Conservation (phyloP, 2,888 invertebrate genomes). For the Alsophila aescularia region DNA sequence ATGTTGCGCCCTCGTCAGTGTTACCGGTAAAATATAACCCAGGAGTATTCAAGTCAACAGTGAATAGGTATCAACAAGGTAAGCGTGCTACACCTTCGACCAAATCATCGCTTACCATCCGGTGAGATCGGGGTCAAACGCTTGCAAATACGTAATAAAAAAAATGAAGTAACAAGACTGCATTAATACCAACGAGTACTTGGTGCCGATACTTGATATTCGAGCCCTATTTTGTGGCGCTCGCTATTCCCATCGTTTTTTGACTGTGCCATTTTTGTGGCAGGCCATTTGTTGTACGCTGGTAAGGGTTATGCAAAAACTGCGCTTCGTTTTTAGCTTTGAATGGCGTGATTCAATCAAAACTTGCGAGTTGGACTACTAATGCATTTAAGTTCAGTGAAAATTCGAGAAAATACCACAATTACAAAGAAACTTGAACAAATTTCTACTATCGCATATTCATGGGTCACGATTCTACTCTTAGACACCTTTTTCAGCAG, state of each 20-base stretch:
- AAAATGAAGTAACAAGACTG: no score
- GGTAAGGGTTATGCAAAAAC: slow-evolving; percentile 19
- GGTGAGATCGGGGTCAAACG: no score
- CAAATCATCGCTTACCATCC: no score
- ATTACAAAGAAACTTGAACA: not conserved
- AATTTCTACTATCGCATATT: no score
- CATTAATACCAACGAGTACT: not conserved
- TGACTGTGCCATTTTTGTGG: slow-evolving; percentile 15
- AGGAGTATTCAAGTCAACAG: no score
- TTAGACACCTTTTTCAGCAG: no score
- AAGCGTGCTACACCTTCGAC: no score
- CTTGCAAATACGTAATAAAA: no score
- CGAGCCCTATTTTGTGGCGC: not conserved
- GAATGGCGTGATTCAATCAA: slow-evolving; percentile 4
- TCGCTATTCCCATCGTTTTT: slow-evolving; percentile 48
- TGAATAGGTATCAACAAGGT: no score
- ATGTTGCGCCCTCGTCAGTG: no score
- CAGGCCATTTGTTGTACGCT: slow-evolving; percentile 16
- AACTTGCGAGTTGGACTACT: not conserved
- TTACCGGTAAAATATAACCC: no score
- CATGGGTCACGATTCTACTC: no score
- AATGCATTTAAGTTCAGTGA: not conserved
- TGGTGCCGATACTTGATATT: not conserved
- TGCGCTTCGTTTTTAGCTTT: slow-evolving; percentile 15
- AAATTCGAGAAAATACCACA: not conserved